A percentile compares a stretch with the other conserved stretches of the same genome.
Evolutionary conservation across 2,888 invertebrate genomes (phyloP).

Genomic region (Cabera pusaria): DNA sequence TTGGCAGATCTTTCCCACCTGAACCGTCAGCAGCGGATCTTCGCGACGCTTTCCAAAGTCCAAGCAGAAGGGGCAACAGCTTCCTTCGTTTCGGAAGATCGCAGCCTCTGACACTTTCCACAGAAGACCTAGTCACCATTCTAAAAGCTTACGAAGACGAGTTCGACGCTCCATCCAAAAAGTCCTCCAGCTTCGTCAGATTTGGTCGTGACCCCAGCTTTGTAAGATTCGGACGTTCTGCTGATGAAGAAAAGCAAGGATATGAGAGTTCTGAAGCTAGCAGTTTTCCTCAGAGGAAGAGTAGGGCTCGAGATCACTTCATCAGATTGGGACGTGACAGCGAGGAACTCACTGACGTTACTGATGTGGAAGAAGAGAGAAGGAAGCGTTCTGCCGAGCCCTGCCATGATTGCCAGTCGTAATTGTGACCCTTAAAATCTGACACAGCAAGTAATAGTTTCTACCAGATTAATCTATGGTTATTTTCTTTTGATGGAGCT

Average conservation of each 20-base stretch:
- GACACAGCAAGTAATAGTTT: slow-evolving; percentile 14
- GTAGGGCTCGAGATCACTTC: slow-evolving; percentile 69
- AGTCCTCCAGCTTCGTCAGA: slow-evolving; percentile 63
- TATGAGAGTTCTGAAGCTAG: slow-evolving; percentile 50
- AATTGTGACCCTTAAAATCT: slow-evolving; percentile 35
- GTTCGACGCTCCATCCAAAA: slow-evolving; percentile 57
- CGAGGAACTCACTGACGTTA: slow-evolving; percentile 61
- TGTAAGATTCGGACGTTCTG: slow-evolving; percentile 73
- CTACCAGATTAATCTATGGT: slow-evolving; percentile 27
- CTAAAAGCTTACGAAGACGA: slow-evolving; percentile 67
- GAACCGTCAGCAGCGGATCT: slow-evolving; percentile 70
- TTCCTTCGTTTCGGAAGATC: slow-evolving; percentile 73
- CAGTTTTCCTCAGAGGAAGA: slow-evolving; percentile 66
- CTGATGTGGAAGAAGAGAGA: slow-evolving; percentile 52
- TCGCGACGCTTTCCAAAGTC: slow-evolving; percentile 58
- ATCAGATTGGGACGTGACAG: slow-evolving; percentile 71
- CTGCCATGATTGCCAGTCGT: slow-evolving; percentile 67
- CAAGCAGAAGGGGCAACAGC: slow-evolving; percentile 61
- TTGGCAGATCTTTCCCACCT: slow-evolving; percentile 69
- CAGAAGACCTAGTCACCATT: slow-evolving; percentile 66
- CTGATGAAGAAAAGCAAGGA: slow-evolving; percentile 52
- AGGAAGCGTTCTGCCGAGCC: slow-evolving; percentile 57
- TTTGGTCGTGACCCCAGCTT: slow-evolving; percentile 74
- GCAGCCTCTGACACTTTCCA: slow-evolving; percentile 57
- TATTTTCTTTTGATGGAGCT: slow-evolving; percentile 45